These are phyloP conservation scores for Tapirus terrestris DNA, from an alignment of 2,113 vertebrate genomes.

Conservation along the genomic window DNA sequence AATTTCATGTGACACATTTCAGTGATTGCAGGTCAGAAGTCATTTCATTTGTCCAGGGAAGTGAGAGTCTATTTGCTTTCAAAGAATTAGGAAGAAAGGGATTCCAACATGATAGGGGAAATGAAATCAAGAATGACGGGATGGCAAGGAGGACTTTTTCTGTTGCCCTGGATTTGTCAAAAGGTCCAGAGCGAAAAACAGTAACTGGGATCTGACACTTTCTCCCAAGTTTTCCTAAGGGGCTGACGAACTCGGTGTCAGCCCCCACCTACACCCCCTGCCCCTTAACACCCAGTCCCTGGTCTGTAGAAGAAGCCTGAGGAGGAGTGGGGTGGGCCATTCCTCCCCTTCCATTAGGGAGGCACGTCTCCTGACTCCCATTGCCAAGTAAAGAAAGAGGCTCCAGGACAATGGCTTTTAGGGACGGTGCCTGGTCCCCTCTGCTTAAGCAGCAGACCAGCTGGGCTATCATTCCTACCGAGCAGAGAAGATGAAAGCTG, in stretches of 20 bases:
- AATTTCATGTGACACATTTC: not conserved
- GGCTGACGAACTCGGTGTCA: not conserved
- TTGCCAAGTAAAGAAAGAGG: not conserved
- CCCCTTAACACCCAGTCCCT: accelerated
- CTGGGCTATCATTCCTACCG: not conserved
- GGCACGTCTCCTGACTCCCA: not conserved
- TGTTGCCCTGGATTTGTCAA: not conserved
- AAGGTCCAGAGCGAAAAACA: not conserved
- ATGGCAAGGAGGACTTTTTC: not conserved
- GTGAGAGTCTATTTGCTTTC: not conserved
- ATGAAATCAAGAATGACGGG: not conserved
- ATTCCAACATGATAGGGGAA: not conserved
- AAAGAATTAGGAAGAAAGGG: not conserved
- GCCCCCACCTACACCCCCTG: not conserved
- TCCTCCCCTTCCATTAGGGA: not conserved
- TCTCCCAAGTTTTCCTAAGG: not conserved
- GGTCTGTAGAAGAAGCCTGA: not conserved
- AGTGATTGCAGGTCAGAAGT: not conserved
- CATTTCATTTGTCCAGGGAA: not conserved
- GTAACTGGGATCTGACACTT: not conserved
- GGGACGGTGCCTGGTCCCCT: not conserved
- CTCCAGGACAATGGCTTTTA: not conserved
- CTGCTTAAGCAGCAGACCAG: not conserved
- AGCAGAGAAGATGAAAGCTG: not conserved
- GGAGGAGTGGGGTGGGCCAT: not conserved